Evolutionary conservation across 2,113 vertebrate species (phyloP), one percentile per base, ranked within the genome.

Genomic region (Leptobrachium ailaonicum): DNA sequence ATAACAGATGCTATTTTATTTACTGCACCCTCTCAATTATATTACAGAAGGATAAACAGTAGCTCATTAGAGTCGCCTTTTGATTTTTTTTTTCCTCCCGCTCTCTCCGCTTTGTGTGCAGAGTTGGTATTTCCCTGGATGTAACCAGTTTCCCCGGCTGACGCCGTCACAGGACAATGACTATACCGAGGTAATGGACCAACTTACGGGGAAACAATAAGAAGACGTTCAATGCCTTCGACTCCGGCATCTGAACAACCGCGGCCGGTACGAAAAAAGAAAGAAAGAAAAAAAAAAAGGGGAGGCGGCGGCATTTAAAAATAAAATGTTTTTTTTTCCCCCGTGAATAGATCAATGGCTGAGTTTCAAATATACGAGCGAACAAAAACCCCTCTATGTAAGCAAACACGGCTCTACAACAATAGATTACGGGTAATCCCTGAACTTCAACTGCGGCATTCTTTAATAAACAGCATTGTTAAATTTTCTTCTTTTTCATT

Each of bases 21-120:
- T 95, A 96, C 94, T 94, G 92, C 96, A 91, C 90, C 92, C 92
- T 95, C 95, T 94, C 95, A 96, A 96, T 97, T 96, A 96, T 94
- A 95, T 92, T 93, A 94, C 87, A 96, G 95, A 94, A 96, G 94
- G 97, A 96, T 95, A 94, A 95, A 97, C 93, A 96, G 96, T 96
- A 98, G 95, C 95, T 98, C 96, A 96, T 96, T 95, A 96, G 89
- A 90, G 90, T 73, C 89, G 90, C 91, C 89, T 92, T 92, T 10
- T 32, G 20, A 32, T 32, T 1, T 32, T 32, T 32, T 32, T 32
- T 32, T 32, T 32, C 20, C 20, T 32, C 20, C 20, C 20, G 20
- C 20, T 32, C 20, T 32, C 20, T 91, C 8, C 8, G 47, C 93
- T 91, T 84, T 93, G 90, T 92, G 86, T 87, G 93, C 87, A 89